Conservation (phyloP, 23 tunicate species). For the Clavelina lepadiformis region DNA sequence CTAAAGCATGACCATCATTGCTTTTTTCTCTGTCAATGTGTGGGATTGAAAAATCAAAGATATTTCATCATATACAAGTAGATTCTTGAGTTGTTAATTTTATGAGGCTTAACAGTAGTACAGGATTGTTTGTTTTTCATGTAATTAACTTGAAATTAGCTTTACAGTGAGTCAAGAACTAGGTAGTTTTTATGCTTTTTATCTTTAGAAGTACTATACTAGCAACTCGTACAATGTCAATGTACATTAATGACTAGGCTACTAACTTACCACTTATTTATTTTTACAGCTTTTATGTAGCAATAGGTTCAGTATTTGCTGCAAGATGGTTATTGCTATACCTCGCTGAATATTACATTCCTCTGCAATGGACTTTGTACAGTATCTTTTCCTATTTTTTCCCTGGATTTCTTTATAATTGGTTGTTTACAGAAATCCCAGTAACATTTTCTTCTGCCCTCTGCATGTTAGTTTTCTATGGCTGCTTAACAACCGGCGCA, state of each 20-base stretch:
- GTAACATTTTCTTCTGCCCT: slow-evolving; percentile 20
- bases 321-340: slow-evolving; percentile 24
- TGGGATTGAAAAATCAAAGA: slow-evolving; percentile 64
- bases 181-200: too few relatives aligned
- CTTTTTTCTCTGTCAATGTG: slow-evolving; percentile 70
- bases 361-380: slow-evolving; percentile 31
- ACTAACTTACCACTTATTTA: neutral
- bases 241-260: neutral
- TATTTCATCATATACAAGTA: slow-evolving; percentile 72
- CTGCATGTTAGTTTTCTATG: slow-evolving; percentile 38
- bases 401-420: slow-evolving; percentile 61
- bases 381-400: slow-evolving; percentile 47
- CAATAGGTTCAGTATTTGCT: slow-evolving; percentile 55
- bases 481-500: slow-evolving; percentile 37
- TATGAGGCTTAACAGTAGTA: neutral
- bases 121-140: neutral
- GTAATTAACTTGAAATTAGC: neutral
- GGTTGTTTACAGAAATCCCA: slow-evolving; percentile 23
- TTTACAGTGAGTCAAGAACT: too few relatives aligned
- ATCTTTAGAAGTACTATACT: too few relatives aligned
- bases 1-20: slow-evolving; percentile 89
- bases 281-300: slow-evolving; percentile 66
- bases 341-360: slow-evolving; percentile 38
- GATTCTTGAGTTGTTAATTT: slow-evolving; percentile 5
- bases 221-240: too few relatives aligned